Conservation (phyloP, 2,888 invertebrate species). For the Ophioninae sp. region DNA sequence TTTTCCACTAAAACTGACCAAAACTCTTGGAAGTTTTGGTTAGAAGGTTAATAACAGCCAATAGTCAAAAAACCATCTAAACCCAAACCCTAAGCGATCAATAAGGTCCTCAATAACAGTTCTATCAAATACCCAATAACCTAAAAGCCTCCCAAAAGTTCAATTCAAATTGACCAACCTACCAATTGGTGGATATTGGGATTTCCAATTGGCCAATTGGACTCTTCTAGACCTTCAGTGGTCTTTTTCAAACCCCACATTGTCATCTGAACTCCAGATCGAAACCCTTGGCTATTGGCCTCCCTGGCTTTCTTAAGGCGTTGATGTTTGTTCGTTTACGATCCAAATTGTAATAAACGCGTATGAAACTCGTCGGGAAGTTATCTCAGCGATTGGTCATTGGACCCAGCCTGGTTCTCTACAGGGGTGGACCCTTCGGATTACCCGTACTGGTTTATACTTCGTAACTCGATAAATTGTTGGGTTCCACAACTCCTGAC, state of each 20-base stretch:
- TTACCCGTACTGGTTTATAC: conserved; percentile 38
- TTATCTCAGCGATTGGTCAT: conserved; percentile 24
- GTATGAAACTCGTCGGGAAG: conserved; percentile 14
- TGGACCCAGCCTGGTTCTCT: neutral
- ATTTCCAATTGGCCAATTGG: no score
- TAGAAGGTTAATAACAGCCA: no score
- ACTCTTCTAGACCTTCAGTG: no score
- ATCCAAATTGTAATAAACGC: conserved; percentile 3
- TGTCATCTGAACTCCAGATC: neutral
- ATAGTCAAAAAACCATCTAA: no score
- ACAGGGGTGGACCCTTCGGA: neutral
- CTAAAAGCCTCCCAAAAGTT: no score
- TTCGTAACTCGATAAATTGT: conserved; percentile 52
- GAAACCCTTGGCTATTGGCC: neutral
- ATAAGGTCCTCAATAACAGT: no score
- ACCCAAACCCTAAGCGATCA: no score
- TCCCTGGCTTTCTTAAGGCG: neutral
- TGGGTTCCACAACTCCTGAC: conserved; percentile 46
- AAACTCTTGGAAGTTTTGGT: no score
- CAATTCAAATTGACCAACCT: no score
- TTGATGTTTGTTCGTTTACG: conserved; percentile 3
- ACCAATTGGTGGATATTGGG: no score
- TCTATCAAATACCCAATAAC: no score
- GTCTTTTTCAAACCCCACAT: no score
- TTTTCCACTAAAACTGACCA: neutral